phyloP scores from a whole-genome alignment of 2,113 vertebrate species.

The Perca flavescens region DNA sequence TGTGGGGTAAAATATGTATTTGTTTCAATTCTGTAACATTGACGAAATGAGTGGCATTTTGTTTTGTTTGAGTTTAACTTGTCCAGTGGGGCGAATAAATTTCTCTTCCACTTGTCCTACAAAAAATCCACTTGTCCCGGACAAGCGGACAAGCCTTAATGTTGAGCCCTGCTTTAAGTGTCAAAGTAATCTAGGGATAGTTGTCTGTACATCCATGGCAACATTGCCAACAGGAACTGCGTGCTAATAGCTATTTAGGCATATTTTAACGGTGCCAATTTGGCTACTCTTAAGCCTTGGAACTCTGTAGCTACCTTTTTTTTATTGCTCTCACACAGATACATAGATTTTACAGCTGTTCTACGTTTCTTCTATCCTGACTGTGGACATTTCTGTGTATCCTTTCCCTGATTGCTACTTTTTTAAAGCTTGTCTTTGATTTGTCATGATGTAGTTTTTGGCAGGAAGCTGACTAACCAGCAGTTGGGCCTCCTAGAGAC shows the following conservation, averaged over 20 bases:
- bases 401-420: slow-evolving; percentile 9
- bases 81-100: too few relatives aligned
- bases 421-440: slow-evolving; percentile 1
- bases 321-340: background rate
- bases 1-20: too few relatives aligned
- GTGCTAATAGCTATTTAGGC: background rate
- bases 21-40: too few relatives aligned
- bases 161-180: too few relatives aligned
- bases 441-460: slow-evolving; percentile 44
- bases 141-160: too few relatives aligned
- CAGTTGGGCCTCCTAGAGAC: slow-evolving; percentile 38
- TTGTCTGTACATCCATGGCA: background rate
- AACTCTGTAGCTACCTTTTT: accelerated
- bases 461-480: slow-evolving; percentile 44
- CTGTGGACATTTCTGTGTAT: background rate
- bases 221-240: background rate
- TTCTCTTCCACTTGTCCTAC: too few relatives aligned
- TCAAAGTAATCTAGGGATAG: background rate
- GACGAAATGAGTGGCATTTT: too few relatives aligned
- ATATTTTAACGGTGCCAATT: background rate
- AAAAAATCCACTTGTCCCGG: too few relatives aligned
- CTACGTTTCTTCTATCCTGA: background rate
- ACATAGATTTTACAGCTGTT: slow-evolving; percentile 20
- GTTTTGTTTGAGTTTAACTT: too few relatives aligned
- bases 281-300: background rate